These are phyloP conservation scores for Gryon sp. DNA, from an alignment of 1,140 invertebrate species.

Conservation along the genomic window DNA sequence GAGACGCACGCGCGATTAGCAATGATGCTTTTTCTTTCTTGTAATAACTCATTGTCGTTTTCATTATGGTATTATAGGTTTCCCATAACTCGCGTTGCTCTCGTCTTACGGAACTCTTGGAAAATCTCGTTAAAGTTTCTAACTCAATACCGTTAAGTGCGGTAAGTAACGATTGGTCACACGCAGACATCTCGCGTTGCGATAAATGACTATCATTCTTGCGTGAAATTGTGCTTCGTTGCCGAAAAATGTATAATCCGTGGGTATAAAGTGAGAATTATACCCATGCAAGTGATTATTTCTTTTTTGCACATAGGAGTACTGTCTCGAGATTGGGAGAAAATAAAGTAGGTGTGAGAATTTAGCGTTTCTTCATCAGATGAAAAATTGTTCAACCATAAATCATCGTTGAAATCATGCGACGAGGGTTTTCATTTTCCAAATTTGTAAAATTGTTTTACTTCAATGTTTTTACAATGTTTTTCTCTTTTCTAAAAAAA, in stretches of 20 bases:
- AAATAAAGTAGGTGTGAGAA: constrained; percentile 10
- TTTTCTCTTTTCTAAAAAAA: too few relatives aligned
- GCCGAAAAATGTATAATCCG: constrained; percentile 57
- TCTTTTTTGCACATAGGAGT: constrained; percentile 4
- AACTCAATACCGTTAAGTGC: constrained; percentile 61
- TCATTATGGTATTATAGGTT: constrained; percentile 65
- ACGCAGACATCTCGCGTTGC: constrained; percentile 56
- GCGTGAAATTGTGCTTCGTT: constrained; percentile 51
- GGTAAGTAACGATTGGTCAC: constrained; percentile 58
- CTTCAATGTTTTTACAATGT: too few relatives aligned
- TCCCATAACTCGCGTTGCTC: constrained; percentile 61
- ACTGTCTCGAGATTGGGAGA: not conserved
- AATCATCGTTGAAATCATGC: too few relatives aligned
- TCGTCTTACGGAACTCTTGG: constrained; percentile 64
- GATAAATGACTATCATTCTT: constrained; percentile 56
- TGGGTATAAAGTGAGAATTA: constrained; percentile 29
- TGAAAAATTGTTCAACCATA: too few relatives aligned
- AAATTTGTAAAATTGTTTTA: too few relatives aligned
- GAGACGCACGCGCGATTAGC: constrained; percentile 29
- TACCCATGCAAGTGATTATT: constrained; percentile 26
- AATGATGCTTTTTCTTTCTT: constrained; percentile 46
- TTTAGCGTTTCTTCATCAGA: too few relatives aligned
- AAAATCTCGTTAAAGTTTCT: constrained; percentile 66
- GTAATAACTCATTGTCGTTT: constrained; percentile 65
- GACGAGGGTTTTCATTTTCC: too few relatives aligned